Evolutionary conservation across 2,113 vertebrate genomes (phyloP).

Genomic region (Herpetotheres cachinnans): DNA sequence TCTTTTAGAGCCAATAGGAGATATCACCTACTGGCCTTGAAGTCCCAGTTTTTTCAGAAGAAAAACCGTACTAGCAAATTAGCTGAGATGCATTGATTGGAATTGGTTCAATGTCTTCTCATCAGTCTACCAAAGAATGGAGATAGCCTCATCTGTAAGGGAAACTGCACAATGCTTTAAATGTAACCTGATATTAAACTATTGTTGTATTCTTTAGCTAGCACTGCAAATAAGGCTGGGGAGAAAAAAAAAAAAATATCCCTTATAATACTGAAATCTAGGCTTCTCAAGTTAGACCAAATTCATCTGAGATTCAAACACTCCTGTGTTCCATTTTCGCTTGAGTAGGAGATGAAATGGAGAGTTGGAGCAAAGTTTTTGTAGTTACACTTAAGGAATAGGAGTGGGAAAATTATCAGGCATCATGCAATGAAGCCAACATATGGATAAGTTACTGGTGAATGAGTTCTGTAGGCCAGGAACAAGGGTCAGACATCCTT

Average conservation of each 20-base stretch:
- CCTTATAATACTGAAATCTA: background rate
- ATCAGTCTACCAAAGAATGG: background rate
- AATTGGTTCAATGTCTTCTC: background rate
- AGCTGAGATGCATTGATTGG: background rate
- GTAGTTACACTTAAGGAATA: background rate
- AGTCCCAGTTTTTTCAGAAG: background rate
- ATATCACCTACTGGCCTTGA: background rate
- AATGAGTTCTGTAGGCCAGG: background rate
- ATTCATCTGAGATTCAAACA: background rate
- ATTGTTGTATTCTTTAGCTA: background rate
- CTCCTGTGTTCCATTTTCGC: background rate
- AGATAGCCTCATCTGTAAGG: background rate
- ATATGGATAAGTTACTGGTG: background rate
- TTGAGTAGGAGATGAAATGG: background rate
- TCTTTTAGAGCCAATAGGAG: background rate
- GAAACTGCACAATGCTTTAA: background rate
- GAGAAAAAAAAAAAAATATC: background rate
- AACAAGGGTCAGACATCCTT: background rate
- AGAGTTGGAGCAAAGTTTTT: background rate
- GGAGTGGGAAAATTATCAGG: background rate
- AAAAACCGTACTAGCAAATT: background rate
- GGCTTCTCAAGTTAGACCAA: background rate
- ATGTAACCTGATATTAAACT: background rate
- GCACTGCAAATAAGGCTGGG: background rate
- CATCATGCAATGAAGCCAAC: background rate